Percentiles rank a stretch among this genome's conserved stretches.
Evolutionary conservation across 1,140 invertebrate genomes (phyloP).

Genomic region (Drosophila mauritiana): DNA sequence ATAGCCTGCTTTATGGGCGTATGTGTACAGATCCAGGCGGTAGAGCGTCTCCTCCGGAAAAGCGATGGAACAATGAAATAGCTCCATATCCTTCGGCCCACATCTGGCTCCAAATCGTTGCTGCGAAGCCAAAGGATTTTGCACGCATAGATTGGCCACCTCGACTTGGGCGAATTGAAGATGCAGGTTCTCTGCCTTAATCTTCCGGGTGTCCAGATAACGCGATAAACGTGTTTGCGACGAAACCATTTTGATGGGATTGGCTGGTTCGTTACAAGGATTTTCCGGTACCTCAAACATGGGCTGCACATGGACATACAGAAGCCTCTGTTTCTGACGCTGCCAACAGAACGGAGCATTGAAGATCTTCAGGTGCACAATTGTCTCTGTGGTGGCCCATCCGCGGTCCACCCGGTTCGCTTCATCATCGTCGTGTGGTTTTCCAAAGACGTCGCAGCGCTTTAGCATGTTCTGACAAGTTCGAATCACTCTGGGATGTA

Average conservation of each 20-base stretch:
- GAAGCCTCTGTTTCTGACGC: constrained; percentile 88
- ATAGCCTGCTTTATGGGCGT: constrained; percentile 16
- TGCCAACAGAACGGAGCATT: constrained; percentile 90
- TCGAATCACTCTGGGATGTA: constrained; percentile 87
- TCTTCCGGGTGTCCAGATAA: too few relatives aligned
- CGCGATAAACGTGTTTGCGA: not conserved
- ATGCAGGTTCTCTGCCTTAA: constrained; percentile 85
- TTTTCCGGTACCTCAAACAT: constrained; percentile 81
- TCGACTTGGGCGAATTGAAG: constrained; percentile 41
- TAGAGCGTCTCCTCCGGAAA: constrained; percentile 40
- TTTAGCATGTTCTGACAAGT: constrained; percentile 66
- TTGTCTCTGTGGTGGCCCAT: constrained; percentile 93
- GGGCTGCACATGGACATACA: constrained; percentile 91
- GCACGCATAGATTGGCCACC: constrained; percentile 52
- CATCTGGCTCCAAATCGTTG: constrained; percentile 45
- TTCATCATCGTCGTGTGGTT: constrained; percentile 85
- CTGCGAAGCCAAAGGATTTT: constrained; percentile 33
- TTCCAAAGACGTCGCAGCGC: constrained; percentile 87
- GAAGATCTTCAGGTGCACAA: constrained; percentile 93
- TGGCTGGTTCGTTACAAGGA: not conserved
- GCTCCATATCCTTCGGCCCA: constrained; percentile 47
- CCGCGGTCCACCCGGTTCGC: constrained; percentile 89
- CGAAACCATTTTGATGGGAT: not conserved
- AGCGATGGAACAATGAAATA: constrained; percentile 56
- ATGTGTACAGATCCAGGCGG: constrained; percentile 59